phyloP scores from a whole-genome alignment of 2,888 invertebrate genomes.

The Pterostichus niger region DNA sequence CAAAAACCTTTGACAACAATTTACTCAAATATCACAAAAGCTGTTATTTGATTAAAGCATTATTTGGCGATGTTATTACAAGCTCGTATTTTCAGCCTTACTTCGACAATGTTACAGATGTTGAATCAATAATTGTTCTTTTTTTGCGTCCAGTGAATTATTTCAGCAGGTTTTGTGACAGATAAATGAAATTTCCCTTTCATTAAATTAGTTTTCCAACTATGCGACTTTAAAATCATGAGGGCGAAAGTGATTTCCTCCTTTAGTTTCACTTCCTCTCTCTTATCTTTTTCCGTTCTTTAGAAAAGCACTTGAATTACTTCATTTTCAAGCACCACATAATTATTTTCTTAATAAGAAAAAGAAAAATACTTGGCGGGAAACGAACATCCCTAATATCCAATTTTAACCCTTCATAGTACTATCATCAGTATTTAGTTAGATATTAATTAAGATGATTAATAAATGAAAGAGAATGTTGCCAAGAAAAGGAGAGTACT shows the following conservation, averaged over 20 bases:
- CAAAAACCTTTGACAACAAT: conserved; percentile 29
- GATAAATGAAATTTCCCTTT: conserved; percentile 44
- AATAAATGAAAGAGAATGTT: background rate
- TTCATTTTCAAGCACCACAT: conserved; percentile 22
- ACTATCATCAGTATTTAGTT: background rate
- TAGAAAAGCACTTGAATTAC: conserved; percentile 37
- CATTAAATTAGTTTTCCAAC: conserved; percentile 38
- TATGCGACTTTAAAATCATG: conserved; percentile 39
- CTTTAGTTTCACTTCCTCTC: conserved; percentile 27
- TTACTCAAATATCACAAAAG: conserved; percentile 18
- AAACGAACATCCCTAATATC: conserved; percentile 9
- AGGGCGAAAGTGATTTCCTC: conserved; percentile 27
- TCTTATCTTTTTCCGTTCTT: conserved; percentile 29
- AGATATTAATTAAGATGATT: conserved; percentile 37
- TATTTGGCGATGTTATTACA: conserved; percentile 16
- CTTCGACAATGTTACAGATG: background rate
- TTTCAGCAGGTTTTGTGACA: conserved; percentile 16
- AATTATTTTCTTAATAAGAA: conserved; percentile 45
- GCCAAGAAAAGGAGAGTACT: background rate
- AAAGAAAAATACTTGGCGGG: conserved; percentile 27
- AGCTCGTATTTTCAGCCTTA: background rate
- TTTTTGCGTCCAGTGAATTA: conserved; percentile 10
- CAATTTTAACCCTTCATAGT: background rate
- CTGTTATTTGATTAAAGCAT: conserved; percentile 17
- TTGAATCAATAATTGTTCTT: conserved; percentile 41